Evolutionary conservation across 2,888 invertebrate genomes (phyloP).

Genomic region (Cerceris ruficornis): DNA sequence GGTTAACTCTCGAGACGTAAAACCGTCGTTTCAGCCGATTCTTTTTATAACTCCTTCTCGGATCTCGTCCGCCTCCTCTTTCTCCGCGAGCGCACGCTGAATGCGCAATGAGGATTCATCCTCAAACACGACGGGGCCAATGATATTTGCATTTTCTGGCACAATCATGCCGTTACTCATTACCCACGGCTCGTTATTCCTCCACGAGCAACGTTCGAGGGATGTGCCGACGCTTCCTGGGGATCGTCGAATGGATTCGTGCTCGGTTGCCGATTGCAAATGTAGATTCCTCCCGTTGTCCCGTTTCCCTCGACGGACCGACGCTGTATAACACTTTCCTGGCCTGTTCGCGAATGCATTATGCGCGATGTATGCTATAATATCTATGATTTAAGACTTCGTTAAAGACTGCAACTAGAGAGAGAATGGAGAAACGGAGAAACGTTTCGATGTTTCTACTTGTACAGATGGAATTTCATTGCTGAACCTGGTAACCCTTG

Average conservation of each 20-base stretch:
- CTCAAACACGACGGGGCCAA: constrained; percentile 29
- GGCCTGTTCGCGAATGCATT: constrained; percentile 41
- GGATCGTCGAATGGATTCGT: constrained; percentile 43
- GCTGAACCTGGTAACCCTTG: too few relatives aligned
- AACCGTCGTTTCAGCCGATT: background rate
- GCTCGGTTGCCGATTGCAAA: constrained; percentile 50
- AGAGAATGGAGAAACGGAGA: constrained; percentile 3
- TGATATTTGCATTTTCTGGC: constrained; percentile 58
- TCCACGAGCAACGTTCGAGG: constrained; percentile 35
- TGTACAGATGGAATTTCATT: background rate
- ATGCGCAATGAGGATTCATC: constrained; percentile 43
- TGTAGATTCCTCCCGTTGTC: constrained; percentile 15
- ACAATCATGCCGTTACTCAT: constrained; percentile 58
- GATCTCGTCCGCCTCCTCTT: constrained; percentile 7
- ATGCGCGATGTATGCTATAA: constrained; percentile 28
- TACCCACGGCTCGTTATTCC: constrained; percentile 47
- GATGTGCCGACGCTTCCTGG: constrained; percentile 43
- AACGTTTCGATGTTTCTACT: background rate
- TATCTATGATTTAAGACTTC: constrained; percentile 46
- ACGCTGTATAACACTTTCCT: constrained; percentile 29
- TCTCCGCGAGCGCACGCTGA: constrained; percentile 1
- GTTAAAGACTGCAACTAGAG: constrained; percentile 10
- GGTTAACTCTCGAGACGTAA: background rate
- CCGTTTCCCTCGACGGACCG: constrained; percentile 19
- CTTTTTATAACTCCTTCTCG: constrained; percentile 18